Evolutionary conservation across 2,113 vertebrate species (phyloP).

Genomic region (Archocentrus centrarchus): DNA sequence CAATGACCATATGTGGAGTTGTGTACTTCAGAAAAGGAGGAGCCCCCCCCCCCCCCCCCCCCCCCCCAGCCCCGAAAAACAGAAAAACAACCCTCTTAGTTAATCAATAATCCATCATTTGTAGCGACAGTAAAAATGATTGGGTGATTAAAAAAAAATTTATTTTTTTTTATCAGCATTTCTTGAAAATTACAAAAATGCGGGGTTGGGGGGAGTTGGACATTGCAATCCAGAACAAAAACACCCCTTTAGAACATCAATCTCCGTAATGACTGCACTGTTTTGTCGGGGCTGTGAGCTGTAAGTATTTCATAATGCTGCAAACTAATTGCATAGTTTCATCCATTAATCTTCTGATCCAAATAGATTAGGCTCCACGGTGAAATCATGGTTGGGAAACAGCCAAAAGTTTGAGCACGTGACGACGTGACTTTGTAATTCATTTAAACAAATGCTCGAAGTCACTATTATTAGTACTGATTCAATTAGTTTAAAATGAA

Average conservation of each 20-base stretch:
- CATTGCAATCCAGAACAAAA: not conserved
- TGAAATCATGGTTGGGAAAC: not conserved
- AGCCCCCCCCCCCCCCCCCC: not conserved
- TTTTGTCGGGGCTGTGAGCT: not conserved
- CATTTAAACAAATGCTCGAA: not conserved
- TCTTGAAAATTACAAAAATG: not conserved
- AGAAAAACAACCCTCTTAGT: not conserved
- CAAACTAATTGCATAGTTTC: not conserved
- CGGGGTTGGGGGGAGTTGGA: not conserved
- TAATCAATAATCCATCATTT: not conserved
- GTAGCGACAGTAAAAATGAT: not conserved
- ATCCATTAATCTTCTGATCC: slow-evolving; percentile 11
- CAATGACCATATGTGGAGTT: slow-evolving; percentile 51
- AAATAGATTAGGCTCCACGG: not conserved
- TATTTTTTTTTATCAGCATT: not conserved
- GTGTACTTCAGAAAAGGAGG: slow-evolving; percentile 21
- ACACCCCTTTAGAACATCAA: not conserved
- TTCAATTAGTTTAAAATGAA: not conserved
- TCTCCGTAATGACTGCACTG: not conserved
- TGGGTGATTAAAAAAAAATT: not conserved
- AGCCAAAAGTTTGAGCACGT: not conserved
- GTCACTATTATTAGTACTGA: not conserved
- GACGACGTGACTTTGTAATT: not conserved
- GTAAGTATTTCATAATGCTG: slow-evolving; percentile 1
- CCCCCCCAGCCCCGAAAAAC: not conserved